A percentile compares a stretch with the other conserved stretches of the same genome.
Evolutionary conservation across 2,113 vertebrate species (phyloP).

Genomic region (Aix galericulata): DNA sequence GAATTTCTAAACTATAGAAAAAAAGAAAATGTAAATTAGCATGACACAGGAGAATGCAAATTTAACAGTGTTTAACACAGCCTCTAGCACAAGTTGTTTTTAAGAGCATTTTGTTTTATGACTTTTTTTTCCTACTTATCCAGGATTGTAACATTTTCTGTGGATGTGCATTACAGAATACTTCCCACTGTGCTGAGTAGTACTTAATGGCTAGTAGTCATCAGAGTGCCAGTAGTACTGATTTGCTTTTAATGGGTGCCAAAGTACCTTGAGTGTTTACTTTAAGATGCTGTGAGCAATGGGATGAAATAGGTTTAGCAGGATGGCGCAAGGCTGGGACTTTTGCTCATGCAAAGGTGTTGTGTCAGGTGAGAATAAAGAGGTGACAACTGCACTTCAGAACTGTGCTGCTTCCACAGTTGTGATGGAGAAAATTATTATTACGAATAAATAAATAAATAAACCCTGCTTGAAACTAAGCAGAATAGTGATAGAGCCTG

Average conservation of each 20-base stretch:
- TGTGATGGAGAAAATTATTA: background rate
- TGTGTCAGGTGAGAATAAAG: background rate
- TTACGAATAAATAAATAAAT: too few species aligned
- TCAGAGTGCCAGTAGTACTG: background rate
- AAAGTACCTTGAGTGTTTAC: conserved; percentile 15
- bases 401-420: background rate
- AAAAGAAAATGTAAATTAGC: background rate
- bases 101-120: background rate
- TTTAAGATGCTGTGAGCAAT: background rate
- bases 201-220: conserved; percentile 6
- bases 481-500: background rate
- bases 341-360: background rate
- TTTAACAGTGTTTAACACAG: background rate
- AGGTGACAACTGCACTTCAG: background rate
- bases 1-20: background rate
- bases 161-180: background rate
- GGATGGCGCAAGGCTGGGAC: background rate
- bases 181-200: background rate
- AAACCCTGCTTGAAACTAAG: background rate
- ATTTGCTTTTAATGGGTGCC: background rate
- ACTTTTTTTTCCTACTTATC: background rate
- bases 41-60: background rate
- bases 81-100: background rate
- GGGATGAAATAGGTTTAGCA: background rate
- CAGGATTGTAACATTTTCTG: background rate